Percentiles rank a stretch among this genome's conserved stretches.
Conservation (phyloP, 2,888 invertebrate species). For the Drosophila percnosoma region DNA sequence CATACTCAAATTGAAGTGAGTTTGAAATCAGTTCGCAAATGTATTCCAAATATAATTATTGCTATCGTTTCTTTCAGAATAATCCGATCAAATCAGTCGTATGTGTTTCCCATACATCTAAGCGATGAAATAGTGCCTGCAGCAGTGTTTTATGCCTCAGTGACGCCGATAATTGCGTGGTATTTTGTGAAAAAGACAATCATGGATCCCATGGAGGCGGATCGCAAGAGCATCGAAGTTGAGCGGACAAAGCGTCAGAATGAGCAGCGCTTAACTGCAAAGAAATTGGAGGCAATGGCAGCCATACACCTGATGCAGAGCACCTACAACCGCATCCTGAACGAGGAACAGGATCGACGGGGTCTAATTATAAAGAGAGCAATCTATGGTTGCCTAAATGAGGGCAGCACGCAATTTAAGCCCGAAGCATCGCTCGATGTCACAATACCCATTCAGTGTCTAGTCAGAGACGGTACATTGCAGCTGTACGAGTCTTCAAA, state of each 20-base stretch:
- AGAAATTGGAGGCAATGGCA: conserved; percentile 93
- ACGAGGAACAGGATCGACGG: conserved; percentile 92
- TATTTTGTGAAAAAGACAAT: conserved; percentile 92
- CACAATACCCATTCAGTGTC: conserved; percentile 96
- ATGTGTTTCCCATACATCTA: conserved; percentile 94
- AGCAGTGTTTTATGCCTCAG: conserved; percentile 96
- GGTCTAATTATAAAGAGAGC: conserved; percentile 95
- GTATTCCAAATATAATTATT: background rate
- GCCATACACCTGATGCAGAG: conserved; percentile 96
- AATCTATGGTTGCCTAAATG: conserved; percentile 90
- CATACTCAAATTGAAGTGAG: conserved; percentile 93
- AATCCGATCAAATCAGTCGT: conserved; percentile 93
- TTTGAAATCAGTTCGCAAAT: background rate
- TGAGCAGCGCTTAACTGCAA: conserved; percentile 89
- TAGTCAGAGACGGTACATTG: conserved; percentile 95
- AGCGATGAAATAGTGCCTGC: conserved; percentile 96
- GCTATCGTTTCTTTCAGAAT: conserved; percentile 87
- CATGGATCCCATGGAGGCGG: conserved; percentile 92
- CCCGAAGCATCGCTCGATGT: conserved; percentile 90
- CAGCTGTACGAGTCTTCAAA: conserved; percentile 93
- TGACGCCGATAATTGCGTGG: conserved; percentile 93
- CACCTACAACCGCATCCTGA: conserved; percentile 92
- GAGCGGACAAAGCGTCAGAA: conserved; percentile 93
- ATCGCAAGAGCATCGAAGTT: conserved; percentile 91
- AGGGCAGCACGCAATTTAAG: conserved; percentile 71